Base-by-base conservation (phyloP, 2,797 vertebrate genomes). In the Mormyrops attenuatus region DNA sequence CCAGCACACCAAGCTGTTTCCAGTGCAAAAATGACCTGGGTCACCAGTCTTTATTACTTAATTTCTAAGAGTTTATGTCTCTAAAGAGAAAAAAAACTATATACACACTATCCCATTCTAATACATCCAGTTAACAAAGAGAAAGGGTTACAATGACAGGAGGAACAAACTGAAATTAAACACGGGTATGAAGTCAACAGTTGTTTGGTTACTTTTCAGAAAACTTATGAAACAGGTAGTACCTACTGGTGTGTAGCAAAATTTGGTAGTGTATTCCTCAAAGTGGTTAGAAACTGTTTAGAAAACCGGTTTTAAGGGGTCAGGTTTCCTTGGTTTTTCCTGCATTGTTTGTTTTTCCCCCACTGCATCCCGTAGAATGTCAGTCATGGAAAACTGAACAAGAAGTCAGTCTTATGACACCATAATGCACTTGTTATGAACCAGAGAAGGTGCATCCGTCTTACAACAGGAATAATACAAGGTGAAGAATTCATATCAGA, bases 21-120 rank as follows among this genome's bases (percentile, higher is more conserved):
- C 26, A 90, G 89, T 85, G 87, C 80, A 90, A 88, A 87, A 87
- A 44, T 26, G 41, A 17, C 5, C 77, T 91, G 91, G 38, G 85
- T 73, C 73, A 47, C 52, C 88, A 13, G 20, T 77, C n/a, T 88
- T 63, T 47, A 52, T 41, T 88, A 89, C 88, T 90, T 52, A 91
- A 89, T 88, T 90, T 92, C 88, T 92, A 93, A 90, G 90, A 85
- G 88, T 88, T 44, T 26, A 92, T 91, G 93, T 93, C 52, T 55
- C 82, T 50, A 89, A 47, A 73, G 17, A 47, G 77, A 3, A 52
- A 57, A 53, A 84, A 85, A 80, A 41, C 15, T 82, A 90, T 44
- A 52, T 47, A 93, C 92, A 94, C 93, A 90, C 38, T 52, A 91
- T 92, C 91, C 89, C 77, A 87, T 90, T 86, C 55, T 73, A 84